These are phyloP conservation scores for Lordiphosa collinella DNA, from an alignment of 1,140 invertebrate genomes.

Conservation along the genomic window DNA sequence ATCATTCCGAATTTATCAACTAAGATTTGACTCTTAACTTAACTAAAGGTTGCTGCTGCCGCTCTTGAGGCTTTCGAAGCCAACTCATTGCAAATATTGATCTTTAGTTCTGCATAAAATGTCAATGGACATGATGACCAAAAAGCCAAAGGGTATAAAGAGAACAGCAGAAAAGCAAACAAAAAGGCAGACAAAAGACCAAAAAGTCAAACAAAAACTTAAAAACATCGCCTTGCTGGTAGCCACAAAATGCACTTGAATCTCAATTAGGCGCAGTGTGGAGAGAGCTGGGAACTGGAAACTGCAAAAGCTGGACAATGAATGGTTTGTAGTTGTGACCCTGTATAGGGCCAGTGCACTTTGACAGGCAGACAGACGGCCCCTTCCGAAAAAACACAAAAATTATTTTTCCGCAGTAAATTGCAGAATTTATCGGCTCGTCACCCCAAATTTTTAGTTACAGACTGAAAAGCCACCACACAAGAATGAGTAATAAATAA, in stretches of 20 bases:
- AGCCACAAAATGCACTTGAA: slow-evolving; percentile 55
- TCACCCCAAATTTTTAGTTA: slow-evolving; percentile 63
- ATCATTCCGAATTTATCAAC: too few species aligned
- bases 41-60: too few species aligned
- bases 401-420: slow-evolving; percentile 20
- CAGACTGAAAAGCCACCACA: slow-evolving; percentile 23
- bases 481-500: slow-evolving; percentile 43
- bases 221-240: background rate
- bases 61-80: slow-evolving; percentile 5
- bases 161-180: slow-evolving; percentile 28
- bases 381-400: slow-evolving; percentile 1
- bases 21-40: too few species aligned
- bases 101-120: slow-evolving; percentile 40
- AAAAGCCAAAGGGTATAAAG: too few species aligned
- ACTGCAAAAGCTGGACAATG: slow-evolving; percentile 16
- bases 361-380: slow-evolving; percentile 18
- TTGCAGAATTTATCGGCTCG: slow-evolving; percentile 55
- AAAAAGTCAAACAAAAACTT: slow-evolving; percentile 31
- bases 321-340: slow-evolving; percentile 24
- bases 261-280: slow-evolving; percentile 61
- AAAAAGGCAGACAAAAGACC: slow-evolving; percentile 33
- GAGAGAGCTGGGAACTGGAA: slow-evolving; percentile 30
- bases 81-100: slow-evolving; percentile 49
- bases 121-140: slow-evolving; percentile 17
- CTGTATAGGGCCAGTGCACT: slow-evolving; percentile 60